phyloP scores from a whole-genome alignment of 2,888 invertebrate genomes.

The Nemotelus nigrinus region DNA sequence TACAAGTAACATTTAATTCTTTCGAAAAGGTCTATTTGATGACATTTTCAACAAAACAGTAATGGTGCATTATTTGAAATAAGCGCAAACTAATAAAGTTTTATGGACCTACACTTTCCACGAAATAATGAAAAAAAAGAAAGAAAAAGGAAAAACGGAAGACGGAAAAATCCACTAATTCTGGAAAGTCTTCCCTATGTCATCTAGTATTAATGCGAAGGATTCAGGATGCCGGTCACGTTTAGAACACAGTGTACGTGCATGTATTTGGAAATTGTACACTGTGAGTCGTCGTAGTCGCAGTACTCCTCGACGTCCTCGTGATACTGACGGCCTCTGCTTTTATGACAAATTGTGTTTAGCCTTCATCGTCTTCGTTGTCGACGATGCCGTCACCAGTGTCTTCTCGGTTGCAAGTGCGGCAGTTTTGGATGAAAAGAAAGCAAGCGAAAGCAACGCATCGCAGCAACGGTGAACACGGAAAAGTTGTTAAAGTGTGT shows the following conservation, averaged over 20 bases:
- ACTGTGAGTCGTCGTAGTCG: background rate
- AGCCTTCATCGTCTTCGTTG: slow-evolving; percentile 28
- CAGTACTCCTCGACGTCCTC: slow-evolving; percentile 40
- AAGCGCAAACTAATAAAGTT: slow-evolving; percentile 43
- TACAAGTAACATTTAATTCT: no score
- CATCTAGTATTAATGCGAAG: slow-evolving; percentile 49
- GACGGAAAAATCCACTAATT: slow-evolving; percentile 48
- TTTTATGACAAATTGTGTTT: slow-evolving; percentile 51
- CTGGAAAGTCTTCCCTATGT: slow-evolving; percentile 48
- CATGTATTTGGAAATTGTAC: slow-evolving; percentile 51
- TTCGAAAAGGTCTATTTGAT: background rate
- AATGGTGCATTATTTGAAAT: slow-evolving; percentile 22
- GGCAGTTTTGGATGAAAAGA: background rate
- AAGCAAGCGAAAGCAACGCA: slow-evolving; percentile 17
- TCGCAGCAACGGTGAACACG: background rate
- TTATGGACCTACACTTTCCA: slow-evolving; percentile 38
- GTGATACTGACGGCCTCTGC: slow-evolving; percentile 29
- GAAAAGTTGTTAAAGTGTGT: slow-evolving; percentile 35
- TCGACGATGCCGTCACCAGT: background rate
- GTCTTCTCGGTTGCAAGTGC: background rate
- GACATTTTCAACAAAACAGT: slow-evolving; percentile 23
- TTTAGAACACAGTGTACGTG: slow-evolving; percentile 51
- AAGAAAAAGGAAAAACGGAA: slow-evolving; percentile 45
- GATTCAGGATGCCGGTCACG: slow-evolving; percentile 49
- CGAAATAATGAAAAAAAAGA: slow-evolving; percentile 45